A percentile compares a stretch with the other conserved stretches of the same genome.
Evolutionary conservation across 2,797 vertebrate species (phyloP).

Genomic region (Pipistrellus pipistrellus): DNA sequence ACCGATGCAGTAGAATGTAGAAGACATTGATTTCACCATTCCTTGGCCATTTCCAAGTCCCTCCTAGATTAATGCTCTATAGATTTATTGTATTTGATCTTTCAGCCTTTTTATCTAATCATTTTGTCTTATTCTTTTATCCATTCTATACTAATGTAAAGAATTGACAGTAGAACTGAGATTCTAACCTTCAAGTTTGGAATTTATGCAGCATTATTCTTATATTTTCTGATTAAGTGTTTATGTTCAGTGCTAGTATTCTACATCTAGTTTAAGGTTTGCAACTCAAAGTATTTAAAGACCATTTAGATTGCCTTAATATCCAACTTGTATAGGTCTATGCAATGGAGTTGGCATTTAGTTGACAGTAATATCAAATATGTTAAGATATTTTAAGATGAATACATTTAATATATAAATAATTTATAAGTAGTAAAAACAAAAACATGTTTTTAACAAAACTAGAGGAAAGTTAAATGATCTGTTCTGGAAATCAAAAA

Average conservation of each 20-base stretch:
- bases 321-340: neutral
- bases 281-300: neutral
- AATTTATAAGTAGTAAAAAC: neutral
- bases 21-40: slow-evolving; percentile 61
- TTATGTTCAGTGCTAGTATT: neutral
- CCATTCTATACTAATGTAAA: slow-evolving; percentile 52
- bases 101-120: slow-evolving; percentile 58
- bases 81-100: slow-evolving; percentile 70
- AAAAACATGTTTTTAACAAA: neutral
- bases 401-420: neutral
- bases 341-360: neutral
- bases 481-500: neutral
- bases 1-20: neutral
- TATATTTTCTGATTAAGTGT: neutral
- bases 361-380: neutral
- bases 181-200: neutral
- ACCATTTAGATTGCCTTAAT: neutral
- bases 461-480: neutral
- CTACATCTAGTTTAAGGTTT: neutral
- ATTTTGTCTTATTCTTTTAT: slow-evolving; percentile 54
- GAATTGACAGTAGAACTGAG: neutral
- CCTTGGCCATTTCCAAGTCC: slow-evolving; percentile 49
- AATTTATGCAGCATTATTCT: neutral
- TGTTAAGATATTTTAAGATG: neutral
- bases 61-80: slow-evolving; percentile 28